Conservation (phyloP, 1,140 invertebrate genomes). For the Sesamia nonagrioides region DNA sequence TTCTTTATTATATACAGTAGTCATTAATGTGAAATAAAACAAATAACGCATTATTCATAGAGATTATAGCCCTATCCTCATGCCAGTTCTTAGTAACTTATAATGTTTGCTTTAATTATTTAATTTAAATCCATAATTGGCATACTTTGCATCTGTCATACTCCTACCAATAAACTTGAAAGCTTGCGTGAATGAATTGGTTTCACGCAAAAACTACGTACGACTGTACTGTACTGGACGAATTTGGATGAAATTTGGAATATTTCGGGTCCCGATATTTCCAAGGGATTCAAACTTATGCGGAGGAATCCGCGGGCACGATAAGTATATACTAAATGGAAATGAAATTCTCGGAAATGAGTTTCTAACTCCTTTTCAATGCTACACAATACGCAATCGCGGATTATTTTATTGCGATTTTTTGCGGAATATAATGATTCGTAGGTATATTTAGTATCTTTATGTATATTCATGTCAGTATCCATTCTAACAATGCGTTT, state of each 20-base stretch:
- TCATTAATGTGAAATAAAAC: neutral
- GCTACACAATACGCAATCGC: neutral
- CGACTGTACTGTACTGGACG: too few species aligned
- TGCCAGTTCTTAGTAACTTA: neutral
- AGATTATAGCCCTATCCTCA: neutral
- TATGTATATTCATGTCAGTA: neutral
- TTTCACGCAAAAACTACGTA: too few species aligned
- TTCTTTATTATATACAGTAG: neutral
- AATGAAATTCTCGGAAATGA: neutral
- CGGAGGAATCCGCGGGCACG: neutral
- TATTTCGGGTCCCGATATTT: too few species aligned
- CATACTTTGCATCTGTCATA: too few species aligned
- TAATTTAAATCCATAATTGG: too few species aligned
- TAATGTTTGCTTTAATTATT: too few species aligned
- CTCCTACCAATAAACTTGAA: too few species aligned
- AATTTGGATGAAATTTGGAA: too few species aligned
- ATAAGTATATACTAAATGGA: neutral
- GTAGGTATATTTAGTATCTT: too few species aligned
- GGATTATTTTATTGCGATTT: neutral
- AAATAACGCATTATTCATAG: neutral
- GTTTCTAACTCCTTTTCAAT: neutral
- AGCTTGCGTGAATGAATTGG: too few species aligned
- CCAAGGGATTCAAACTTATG: too few species aligned
- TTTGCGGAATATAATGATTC: too few species aligned
- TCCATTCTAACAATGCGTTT: slow-evolving; percentile 9